Percentiles rank a stretch among this genome's conserved stretches.
Conservation (phyloP, 1,140 invertebrate genomes). For the Neodiprion pinetum region DNA sequence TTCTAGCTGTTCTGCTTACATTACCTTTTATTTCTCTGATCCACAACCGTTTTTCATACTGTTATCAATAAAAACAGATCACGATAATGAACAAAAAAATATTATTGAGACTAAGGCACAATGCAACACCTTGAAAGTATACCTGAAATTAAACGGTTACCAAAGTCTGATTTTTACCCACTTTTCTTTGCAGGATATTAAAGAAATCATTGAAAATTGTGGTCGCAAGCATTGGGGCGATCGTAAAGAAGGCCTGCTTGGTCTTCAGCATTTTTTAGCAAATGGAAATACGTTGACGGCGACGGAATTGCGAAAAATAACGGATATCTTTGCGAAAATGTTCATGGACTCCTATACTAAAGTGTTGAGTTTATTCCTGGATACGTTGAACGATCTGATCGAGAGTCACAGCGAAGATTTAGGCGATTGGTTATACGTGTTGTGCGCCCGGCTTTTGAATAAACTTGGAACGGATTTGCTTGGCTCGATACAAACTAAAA, state of each 20-base stretch:
- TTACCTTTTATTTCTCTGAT: slow-evolving; percentile 14
- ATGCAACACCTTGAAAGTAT: no score
- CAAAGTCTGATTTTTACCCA: no score
- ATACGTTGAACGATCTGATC: slow-evolving; percentile 89
- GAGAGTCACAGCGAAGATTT: slow-evolving; percentile 85
- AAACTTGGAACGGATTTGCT: slow-evolving; percentile 91
- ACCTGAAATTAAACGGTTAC: no score
- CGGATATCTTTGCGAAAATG: slow-evolving; percentile 94
- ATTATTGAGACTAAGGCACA: no score
- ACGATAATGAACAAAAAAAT: no score
- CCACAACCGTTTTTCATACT: slow-evolving; percentile 13
- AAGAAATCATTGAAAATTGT: slow-evolving; percentile 87
- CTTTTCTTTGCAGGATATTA: slow-evolving; percentile 73
- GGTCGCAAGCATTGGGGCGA: slow-evolving; percentile 90
- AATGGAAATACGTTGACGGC: slow-evolving; percentile 73
- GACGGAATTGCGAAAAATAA: slow-evolving; percentile 79
- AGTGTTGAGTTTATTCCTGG: slow-evolving; percentile 91
- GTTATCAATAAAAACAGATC: not conserved
- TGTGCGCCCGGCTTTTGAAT: slow-evolving; percentile 72
- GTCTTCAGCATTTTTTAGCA: slow-evolving; percentile 78
- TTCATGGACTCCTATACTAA: slow-evolving; percentile 98
- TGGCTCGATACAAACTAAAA: slow-evolving; percentile 88
- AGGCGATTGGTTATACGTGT: slow-evolving; percentile 89
- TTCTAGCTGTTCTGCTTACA: not conserved
- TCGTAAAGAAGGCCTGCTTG: slow-evolving; percentile 88